Conservation (phyloP, 1,140 invertebrate species). For the honey bee (Apis mellifera) region Amel_HAv3.1 CM009932.2:11902001-11902500, state of each 20-base stretch:
- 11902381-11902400: too few species aligned
- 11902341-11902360: too few species aligned
- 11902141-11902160: not conserved
- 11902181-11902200: too few species aligned
- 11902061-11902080: not conserved
- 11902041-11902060: constrained; percentile 11
- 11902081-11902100: not conserved
- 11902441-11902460: constrained; percentile 16
- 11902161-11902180: too few species aligned
- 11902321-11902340: too few species aligned
- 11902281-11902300: too few species aligned
- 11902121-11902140: not conserved
- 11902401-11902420: too few species aligned
- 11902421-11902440: too few species aligned
- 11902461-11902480: constrained; percentile 41
- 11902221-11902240: not conserved
- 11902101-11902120: constrained; percentile 4
- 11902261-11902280: too few species aligned
- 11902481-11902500: constrained; percentile 61
- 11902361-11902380: too few species aligned
- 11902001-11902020: constrained; percentile 5
- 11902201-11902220: not conserved
- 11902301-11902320: too few species aligned
- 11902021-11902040: constrained; percentile 34
- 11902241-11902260: too few species aligned